Evolutionary conservation across 2,797 vertebrate genomes (phyloP).

Genomic region (Halcyon badia): DNA sequence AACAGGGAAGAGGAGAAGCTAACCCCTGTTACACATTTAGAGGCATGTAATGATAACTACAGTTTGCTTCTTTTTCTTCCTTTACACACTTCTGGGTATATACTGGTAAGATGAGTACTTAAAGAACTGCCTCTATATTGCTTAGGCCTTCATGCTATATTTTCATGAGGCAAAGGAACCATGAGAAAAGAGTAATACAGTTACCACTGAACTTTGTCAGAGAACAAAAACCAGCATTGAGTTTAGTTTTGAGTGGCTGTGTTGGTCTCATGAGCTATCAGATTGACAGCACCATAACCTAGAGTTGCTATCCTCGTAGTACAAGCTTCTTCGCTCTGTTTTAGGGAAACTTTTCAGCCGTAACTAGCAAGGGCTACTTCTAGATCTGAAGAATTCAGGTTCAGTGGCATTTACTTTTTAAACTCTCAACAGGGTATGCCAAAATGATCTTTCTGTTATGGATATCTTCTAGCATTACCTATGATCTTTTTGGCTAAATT

Average conservation of each 20-base stretch:
- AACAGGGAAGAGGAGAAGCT: neutral
- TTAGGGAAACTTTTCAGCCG: neutral
- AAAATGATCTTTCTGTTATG: neutral
- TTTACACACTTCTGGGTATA: fast-evolving
- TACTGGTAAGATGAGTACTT: neutral
- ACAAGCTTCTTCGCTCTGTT: neutral
- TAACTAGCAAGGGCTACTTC: neutral
- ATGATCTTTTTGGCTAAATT: neutral
- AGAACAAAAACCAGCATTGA: neutral
- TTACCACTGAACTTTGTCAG: neutral
- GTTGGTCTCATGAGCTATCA: neutral
- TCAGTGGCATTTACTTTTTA: neutral
- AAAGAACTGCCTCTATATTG: neutral
- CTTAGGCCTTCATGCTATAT: neutral
- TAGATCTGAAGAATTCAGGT: neutral
- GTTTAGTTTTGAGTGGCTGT: neutral
- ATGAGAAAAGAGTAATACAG: neutral
- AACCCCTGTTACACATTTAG: neutral
- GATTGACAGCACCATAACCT: neutral
- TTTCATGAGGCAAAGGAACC: neutral
- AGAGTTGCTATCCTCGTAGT: neutral
- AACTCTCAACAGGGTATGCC: neutral
- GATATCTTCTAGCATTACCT: neutral
- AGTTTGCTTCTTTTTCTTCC: neutral
- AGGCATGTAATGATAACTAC: neutral